phyloP scores from a whole-genome alignment of 2,888 invertebrate genomes.

The Ecdyonurus torrentis region DNA sequence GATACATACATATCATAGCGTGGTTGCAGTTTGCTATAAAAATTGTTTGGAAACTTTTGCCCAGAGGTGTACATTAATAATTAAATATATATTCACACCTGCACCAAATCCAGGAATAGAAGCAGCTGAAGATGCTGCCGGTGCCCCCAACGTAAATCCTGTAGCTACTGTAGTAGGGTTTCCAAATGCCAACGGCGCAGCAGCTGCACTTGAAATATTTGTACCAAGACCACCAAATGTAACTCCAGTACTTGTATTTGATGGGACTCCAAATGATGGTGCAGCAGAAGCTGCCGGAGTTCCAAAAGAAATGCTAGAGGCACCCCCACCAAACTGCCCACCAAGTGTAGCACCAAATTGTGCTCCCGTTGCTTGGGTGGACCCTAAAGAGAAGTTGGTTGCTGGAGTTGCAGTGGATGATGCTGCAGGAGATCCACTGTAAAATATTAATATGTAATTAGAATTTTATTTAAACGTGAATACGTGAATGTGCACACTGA shows the following conservation, averaged over 20 bases:
- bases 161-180: background rate
- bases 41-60: too few relatives aligned
- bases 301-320: background rate
- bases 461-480: background rate
- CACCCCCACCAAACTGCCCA: background rate
- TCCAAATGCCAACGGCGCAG: background rate
- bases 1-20: too few relatives aligned
- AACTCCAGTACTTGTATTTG: background rate
- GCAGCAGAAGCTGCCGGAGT: background rate
- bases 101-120: background rate
- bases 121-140: background rate
- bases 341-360: background rate
- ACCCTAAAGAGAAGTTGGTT: background rate
- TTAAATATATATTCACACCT: too few relatives aligned
- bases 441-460: background rate
- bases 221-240: background rate
- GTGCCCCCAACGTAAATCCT: background rate
- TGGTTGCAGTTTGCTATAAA: too few relatives aligned
- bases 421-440: background rate
- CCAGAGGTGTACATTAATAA: too few relatives aligned
- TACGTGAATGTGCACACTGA: background rate
- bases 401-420: background rate
- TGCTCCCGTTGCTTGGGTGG: background rate
- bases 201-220: background rate
- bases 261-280: background rate